Percentiles rank a stretch among this genome's conserved stretches.
These are phyloP conservation scores for Empidonax alnorum DNA, from an alignment of 2,113 vertebrate species.

Conservation along the genomic window DNA sequence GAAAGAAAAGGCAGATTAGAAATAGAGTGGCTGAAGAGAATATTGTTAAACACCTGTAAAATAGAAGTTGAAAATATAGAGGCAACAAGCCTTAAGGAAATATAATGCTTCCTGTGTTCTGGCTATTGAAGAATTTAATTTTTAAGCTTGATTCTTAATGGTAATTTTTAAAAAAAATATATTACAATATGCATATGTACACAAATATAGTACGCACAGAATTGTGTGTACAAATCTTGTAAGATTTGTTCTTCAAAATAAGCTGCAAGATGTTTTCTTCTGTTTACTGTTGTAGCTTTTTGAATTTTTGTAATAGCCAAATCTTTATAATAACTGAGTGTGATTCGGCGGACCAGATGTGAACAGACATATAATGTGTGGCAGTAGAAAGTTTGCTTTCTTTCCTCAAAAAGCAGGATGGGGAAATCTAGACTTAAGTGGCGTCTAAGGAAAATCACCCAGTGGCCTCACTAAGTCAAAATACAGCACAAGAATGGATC, in stretches of 20 bases:
- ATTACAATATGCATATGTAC: not conserved
- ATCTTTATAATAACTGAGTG: not conserved
- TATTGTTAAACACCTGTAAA: not conserved
- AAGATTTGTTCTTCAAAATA: not conserved
- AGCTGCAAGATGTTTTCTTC: not conserved
- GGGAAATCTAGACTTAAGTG: not conserved
- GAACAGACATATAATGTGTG: not conserved
- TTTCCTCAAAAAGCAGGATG: not conserved
- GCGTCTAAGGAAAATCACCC: not conserved
- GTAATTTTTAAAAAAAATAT: not conserved
- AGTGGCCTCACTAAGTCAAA: not conserved
- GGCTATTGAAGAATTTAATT: not conserved
- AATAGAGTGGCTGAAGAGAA: not conserved
- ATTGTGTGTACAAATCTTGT: not conserved
- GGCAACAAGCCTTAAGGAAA: not conserved
- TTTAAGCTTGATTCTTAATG: not conserved
- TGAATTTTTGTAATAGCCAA: not conserved
- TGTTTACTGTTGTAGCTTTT: not conserved
- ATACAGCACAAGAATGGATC: not conserved
- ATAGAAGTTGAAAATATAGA: not conserved
- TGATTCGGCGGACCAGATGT: not conserved
- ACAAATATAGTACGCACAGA: not conserved
- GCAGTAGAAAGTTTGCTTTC: not conserved
- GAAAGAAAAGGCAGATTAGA: not conserved
- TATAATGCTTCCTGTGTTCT: not conserved